A percentile compares a stretch with the other conserved stretches of the same genome.
Evolutionary conservation across 2,113 vertebrate species (phyloP).

Genomic region (Rhinopithecus roxellana): DNA sequence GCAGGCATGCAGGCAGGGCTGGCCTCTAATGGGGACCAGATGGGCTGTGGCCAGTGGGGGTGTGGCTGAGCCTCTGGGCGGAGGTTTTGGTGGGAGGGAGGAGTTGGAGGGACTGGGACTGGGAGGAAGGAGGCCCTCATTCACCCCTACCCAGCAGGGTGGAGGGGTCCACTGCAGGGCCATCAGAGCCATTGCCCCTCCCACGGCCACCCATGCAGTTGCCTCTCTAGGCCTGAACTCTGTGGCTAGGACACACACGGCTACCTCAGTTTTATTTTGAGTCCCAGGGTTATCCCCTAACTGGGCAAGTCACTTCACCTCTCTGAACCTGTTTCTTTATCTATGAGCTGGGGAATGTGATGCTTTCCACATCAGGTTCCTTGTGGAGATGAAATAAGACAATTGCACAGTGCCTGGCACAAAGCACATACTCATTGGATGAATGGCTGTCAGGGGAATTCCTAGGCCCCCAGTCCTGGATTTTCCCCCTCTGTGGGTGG

Average conservation of each 20-base stretch:
- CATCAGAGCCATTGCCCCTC: neutral
- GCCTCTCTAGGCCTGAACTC: slow-evolving; percentile 5
- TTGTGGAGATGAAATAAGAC: neutral
- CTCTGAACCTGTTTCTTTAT: neutral
- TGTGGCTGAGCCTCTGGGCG: neutral
- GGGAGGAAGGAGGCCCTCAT: neutral
- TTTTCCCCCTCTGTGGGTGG: neutral
- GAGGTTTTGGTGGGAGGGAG: neutral
- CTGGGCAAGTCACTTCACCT: neutral
- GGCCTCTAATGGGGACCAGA: slow-evolving; percentile 74
- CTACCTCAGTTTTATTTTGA: neutral
- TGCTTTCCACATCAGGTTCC: neutral
- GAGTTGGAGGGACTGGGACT: neutral
- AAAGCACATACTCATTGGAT: neutral
- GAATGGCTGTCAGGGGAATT: neutral
- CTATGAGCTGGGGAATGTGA: neutral
- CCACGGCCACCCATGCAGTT: slow-evolving; percentile 24
- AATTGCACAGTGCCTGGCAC: neutral
- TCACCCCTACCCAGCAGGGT: neutral
- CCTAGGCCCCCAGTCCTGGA: neutral
- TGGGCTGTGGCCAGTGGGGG: slow-evolving; percentile 58
- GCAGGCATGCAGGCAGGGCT: slow-evolving; percentile 1
- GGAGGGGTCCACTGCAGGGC: neutral
- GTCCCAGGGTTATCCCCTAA: neutral
- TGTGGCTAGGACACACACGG: neutral